phyloP scores from a whole-genome alignment of 1,140 invertebrate species.

The Leptinotarsa undecemlineata region DNA sequence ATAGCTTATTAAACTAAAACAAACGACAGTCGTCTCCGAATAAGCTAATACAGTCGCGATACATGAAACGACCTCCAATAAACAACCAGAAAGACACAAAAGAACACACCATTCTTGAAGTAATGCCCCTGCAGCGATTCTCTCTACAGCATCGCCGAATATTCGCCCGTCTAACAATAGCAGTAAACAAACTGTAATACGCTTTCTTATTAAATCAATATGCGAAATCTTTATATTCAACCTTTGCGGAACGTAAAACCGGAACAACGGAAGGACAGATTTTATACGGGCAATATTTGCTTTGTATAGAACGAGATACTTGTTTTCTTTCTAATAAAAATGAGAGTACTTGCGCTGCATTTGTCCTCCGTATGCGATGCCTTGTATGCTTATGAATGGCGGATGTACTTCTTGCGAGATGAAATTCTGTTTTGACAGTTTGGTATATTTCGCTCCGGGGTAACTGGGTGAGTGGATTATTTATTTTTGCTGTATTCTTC shows the following conservation, averaged over 20 bases:
- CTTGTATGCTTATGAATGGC: neutral
- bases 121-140: too few species aligned
- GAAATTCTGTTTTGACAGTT: conserved; percentile 6
- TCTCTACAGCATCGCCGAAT: neutral
- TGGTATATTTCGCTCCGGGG: neutral
- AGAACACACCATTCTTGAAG: neutral
- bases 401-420: neutral
- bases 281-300: conserved; percentile 8
- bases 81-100: conserved; percentile 3
- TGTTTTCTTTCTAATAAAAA: neutral
- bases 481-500: too few species aligned
- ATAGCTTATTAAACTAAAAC: too few species aligned
- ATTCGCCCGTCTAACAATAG: neutral
- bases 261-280: conserved; percentile 2
- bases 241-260: conserved; percentile 4
- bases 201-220: conserved; percentile 2
- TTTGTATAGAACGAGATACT: neutral
- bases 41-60: conserved; percentile 5
- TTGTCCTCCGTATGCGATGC: neutral
- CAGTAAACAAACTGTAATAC: conserved; percentile 6
- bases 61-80: neutral
- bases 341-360: neutral
- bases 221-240: conserved; percentile 6
- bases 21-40: neutral
- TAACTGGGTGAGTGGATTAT: too few species aligned